Conservation (phyloP, 2,797 vertebrate species). For the Hyperoplus immaculatus region DNA sequence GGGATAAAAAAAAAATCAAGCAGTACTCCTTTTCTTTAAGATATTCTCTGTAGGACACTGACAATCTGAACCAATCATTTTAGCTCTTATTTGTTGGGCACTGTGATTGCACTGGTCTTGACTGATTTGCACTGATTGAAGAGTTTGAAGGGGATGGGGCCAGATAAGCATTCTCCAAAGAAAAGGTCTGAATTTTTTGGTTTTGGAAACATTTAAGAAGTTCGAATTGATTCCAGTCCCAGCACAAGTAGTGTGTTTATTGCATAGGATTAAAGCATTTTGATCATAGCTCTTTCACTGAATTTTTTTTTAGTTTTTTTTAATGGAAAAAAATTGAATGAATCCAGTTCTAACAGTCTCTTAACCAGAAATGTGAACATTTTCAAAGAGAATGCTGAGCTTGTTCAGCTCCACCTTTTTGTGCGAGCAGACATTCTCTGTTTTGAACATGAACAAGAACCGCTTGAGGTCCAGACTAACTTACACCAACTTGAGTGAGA, state of each 20-base stretch:
- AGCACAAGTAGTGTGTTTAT: slow-evolving; percentile 37
- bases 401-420: background rate
- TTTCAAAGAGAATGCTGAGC: slow-evolving; percentile 4
- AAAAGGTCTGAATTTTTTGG: slow-evolving; percentile 9
- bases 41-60: slow-evolving; percentile 39
- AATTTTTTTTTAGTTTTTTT: background rate
- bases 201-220: background rate
- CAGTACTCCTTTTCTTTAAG: slow-evolving; percentile 19
- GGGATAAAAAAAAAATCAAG: slow-evolving; percentile 56
- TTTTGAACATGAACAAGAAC: slow-evolving; percentile 7
- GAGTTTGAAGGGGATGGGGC: slow-evolving; percentile 48
- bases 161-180: slow-evolving; percentile 42
- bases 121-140: slow-evolving; percentile 73
- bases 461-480: background rate
- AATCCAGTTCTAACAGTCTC: too few species aligned
- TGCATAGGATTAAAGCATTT: background rate
- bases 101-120: slow-evolving; percentile 66
- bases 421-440: slow-evolving; percentile 1
- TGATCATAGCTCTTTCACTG: background rate
- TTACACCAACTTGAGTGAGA: background rate
- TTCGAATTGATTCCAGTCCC: slow-evolving; percentile 18
- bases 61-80: slow-evolving; percentile 62
- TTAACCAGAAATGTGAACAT: slow-evolving; percentile 5
- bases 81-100: slow-evolving; percentile 52
- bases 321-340: background rate